Conservation (phyloP, 2,888 invertebrate genomes). For the Dilophus febrilis region DNA sequence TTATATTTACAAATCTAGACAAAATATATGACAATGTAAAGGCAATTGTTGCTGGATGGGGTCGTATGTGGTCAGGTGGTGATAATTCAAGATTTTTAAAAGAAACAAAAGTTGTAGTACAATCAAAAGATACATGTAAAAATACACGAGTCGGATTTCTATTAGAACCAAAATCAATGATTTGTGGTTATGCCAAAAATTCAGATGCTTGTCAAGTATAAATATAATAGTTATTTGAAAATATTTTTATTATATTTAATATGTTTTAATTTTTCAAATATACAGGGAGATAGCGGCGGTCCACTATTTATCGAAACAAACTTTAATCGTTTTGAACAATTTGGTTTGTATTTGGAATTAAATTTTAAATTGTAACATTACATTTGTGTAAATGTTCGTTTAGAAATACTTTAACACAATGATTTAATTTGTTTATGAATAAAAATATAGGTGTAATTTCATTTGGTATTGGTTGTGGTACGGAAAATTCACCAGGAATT, state of each 20-base stretch:
- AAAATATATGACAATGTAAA: slow-evolving; percentile 29
- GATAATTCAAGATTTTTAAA: slow-evolving; percentile 32
- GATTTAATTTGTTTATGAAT: no score
- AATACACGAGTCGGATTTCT: slow-evolving; percentile 21
- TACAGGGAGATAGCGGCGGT: no score
- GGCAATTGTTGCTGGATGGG: slow-evolving; percentile 40
- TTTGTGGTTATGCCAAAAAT: slow-evolving; percentile 43
- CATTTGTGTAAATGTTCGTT: no score
- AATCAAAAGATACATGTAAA: slow-evolving; percentile 21
- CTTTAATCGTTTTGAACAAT: no score
- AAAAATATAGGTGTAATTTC: slow-evolving; percentile 5
- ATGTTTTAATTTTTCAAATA: no score
- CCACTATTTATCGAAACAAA: no score
- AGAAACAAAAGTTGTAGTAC: slow-evolving; percentile 31
- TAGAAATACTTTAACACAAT: no score
- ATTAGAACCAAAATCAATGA: slow-evolving; percentile 33
- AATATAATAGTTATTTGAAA: no score
- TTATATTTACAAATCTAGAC: no score
- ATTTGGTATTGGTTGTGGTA: slow-evolving; percentile 9
- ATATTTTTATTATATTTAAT: no score
- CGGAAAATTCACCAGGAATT: slow-evolving; percentile 4
- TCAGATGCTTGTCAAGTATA: slow-evolving; percentile 49
- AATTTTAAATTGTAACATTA: no score
- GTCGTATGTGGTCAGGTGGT: slow-evolving; percentile 30
- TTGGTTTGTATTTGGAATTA: no score